Evolutionary conservation across 2,888 invertebrate genomes (phyloP), one percentile per base, ranked within the genome.

Genomic region (Cinara cedri): DNA sequence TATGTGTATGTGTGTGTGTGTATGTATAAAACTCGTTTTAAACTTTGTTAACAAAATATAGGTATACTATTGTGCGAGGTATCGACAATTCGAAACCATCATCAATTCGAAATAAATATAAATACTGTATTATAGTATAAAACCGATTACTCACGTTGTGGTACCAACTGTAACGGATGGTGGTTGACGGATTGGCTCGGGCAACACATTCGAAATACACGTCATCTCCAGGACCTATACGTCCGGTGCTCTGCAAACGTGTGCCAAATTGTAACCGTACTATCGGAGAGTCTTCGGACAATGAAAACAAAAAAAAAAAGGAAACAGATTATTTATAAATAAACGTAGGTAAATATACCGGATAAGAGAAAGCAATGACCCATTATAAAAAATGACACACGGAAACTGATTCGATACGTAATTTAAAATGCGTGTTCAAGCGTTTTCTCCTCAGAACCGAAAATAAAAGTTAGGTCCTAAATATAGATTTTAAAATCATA

Each of bases 101-200:
- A 9, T n/a, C 0, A 57, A 57, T 72, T 57, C 24, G 13, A 44
- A 57, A n/a, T 13, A 51, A 60, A 3, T 26, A 26, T 46, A 62
- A 42, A n/a, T 44, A n/a, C 24, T 62, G n/a, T n/a, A n/a, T n/a
- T n/a, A n/a, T n/a, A 16, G 34, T 6, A n/a, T n/a, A 34, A 65
- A 44, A 75, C 54, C 74, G 54, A 75, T 75, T 75, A 75, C 74
- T 75, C 74, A 75, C 74, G 74, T 75, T 75, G 42, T 75, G 74
- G 74, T 75, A 75, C 74, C 74, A 75, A 75, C 63, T 75, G 74
- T 75, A 75, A 54, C 74, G 74, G 74, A 75, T 75, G 63, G 74
- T 75, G n/a, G 42, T 75, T 75, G 74, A 75, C 54, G 74, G 74
- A 75, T 75, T 75, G 65, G 74, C 74, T 75, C 63, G 74, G n/a